Evolutionary conservation across 2,797 vertebrate genomes (phyloP).

Genomic region (Macropodus opercularis): DNA sequence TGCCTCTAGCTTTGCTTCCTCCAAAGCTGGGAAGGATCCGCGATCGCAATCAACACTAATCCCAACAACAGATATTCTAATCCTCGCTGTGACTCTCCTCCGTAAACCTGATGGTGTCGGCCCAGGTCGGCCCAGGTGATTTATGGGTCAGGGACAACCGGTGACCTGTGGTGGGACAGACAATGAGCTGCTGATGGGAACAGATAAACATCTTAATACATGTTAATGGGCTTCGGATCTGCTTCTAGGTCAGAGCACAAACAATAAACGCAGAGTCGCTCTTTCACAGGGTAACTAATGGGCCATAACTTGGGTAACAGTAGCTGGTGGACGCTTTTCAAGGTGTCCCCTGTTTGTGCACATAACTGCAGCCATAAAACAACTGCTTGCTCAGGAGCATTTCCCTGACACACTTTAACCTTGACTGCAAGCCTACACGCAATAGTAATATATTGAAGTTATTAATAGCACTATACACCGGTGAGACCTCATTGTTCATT

Average conservation of each 20-base stretch:
- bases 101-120: conserved; percentile 37
- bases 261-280: conserved; percentile 43
- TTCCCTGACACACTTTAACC: conserved; percentile 55
- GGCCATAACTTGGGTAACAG: conserved; percentile 14
- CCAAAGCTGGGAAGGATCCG: conserved; percentile 52
- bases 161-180: conserved; percentile 54
- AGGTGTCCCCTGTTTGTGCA: conserved; percentile 50
- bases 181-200: conserved; percentile 43
- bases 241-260: conserved; percentile 39
- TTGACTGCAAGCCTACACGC: conserved; percentile 47
- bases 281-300: conserved; percentile 41
- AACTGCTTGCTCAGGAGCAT: conserved; percentile 61
- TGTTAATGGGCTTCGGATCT: conserved; percentile 62
- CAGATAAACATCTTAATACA: conserved; percentile 67
- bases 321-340: conserved; percentile 40
- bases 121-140: conserved; percentile 44
- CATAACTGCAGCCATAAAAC: conserved; percentile 29
- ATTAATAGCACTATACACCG: conserved; percentile 49
- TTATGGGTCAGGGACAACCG: conserved; percentile 54
- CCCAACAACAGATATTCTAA: conserved; percentile 44
- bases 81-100: conserved; percentile 31
- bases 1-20: conserved; percentile 56
- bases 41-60: conserved; percentile 60
- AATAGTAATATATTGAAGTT: conserved; percentile 46
- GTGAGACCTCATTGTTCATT: conserved; percentile 4